These are phyloP conservation scores for Drosophila ohnishii DNA, from an alignment of 1,140 invertebrate species.

Conservation along the genomic window DNA sequence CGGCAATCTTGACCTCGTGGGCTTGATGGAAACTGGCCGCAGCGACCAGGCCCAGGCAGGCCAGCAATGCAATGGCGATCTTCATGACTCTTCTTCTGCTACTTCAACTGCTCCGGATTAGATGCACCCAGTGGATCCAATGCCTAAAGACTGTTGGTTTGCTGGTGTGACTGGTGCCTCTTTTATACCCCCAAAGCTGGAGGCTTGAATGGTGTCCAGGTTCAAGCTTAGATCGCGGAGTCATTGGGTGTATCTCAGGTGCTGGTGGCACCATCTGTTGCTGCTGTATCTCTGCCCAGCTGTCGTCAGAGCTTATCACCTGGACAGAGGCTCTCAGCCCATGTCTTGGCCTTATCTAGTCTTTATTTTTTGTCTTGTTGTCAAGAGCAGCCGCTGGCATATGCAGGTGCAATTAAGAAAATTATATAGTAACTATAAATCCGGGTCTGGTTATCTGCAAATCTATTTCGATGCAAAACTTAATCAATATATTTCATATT, in stretches of 20 bases:
- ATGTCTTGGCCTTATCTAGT: slow-evolving; percentile 11
- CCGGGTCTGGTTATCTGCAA: slow-evolving; percentile 5
- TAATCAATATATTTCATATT: neutral
- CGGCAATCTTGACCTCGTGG: slow-evolving; percentile 64
- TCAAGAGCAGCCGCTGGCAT: slow-evolving; percentile 19
- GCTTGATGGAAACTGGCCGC: slow-evolving; percentile 56
- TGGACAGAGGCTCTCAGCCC: neutral
- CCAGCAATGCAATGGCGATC: slow-evolving; percentile 69
- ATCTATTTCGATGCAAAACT: slow-evolving; percentile 17
- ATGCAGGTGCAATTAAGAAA: slow-evolving; percentile 33
- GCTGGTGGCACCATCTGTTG: slow-evolving; percentile 38
- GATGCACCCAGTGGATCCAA: slow-evolving; percentile 64
- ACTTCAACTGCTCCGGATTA: slow-evolving; percentile 73
- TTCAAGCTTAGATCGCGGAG: slow-evolving; percentile 3
- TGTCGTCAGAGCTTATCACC: slow-evolving; percentile 49
- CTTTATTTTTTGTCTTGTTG: slow-evolving; percentile 17
- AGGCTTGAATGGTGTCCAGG: neutral
- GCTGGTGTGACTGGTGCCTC: neutral
- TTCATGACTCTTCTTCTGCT: slow-evolving; percentile 58
- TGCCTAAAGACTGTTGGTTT: slow-evolving; percentile 80
- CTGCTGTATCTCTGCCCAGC: slow-evolving; percentile 19
- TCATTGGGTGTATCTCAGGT: slow-evolving; percentile 44
- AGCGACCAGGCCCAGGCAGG: slow-evolving; percentile 69
- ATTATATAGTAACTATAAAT: slow-evolving; percentile 23
- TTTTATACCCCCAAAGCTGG: slow-evolving; percentile 50